phyloP scores from a whole-genome alignment of 2,797 vertebrate genomes.

The Podargus strigoides region DNA sequence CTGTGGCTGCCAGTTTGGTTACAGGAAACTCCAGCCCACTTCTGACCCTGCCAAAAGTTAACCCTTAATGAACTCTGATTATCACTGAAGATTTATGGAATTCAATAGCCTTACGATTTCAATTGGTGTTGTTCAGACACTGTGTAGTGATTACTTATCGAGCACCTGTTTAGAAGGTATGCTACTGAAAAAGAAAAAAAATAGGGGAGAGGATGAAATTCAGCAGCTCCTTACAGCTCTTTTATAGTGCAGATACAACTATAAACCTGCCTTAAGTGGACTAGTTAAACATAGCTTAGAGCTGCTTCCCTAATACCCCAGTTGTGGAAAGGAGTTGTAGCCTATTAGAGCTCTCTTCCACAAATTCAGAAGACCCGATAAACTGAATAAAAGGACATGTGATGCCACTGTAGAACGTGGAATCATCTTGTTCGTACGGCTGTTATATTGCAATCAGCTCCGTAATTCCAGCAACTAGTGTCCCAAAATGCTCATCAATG shows the following conservation, averaged over 20 bases:
- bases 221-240: background rate
- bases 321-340: background rate
- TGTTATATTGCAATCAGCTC: background rate
- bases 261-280: background rate
- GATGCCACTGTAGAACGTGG: background rate
- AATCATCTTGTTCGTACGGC: background rate
- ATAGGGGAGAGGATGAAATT: background rate
- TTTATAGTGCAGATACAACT: background rate
- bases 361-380: background rate
- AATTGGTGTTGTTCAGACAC: background rate
- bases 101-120: background rate
- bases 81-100: background rate
- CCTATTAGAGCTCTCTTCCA: background rate
- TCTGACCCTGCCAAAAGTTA: slow-evolving; percentile 7
- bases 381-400: background rate
- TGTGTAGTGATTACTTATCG: background rate
- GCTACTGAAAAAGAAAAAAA: background rate
- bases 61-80: background rate
- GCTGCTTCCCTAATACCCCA: background rate
- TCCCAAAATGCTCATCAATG: background rate
- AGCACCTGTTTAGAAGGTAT: background rate
- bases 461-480: accelerated
- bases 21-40: slow-evolving; percentile 8
- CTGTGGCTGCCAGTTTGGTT: background rate
- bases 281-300: background rate